phyloP scores from a whole-genome alignment of 2,797 vertebrate genomes.

The Tympanoctomys barrerae region DNA sequence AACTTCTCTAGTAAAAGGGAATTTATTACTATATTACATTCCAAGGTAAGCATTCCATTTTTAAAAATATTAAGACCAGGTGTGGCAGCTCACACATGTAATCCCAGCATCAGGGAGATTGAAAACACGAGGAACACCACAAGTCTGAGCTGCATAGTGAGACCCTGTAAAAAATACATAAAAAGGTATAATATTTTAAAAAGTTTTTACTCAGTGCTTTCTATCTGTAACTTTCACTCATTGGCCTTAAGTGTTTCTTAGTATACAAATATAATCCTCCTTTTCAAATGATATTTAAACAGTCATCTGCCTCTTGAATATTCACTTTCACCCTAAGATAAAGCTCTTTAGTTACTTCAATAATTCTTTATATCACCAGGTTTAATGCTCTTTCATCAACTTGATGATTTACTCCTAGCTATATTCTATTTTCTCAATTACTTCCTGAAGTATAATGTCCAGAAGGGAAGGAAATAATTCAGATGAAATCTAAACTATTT shows the following conservation, averaged over 20 bases:
- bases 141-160: too few species aligned
- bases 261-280: neutral
- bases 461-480: neutral
- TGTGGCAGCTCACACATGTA: too few species aligned
- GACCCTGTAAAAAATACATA: too few species aligned
- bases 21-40: neutral
- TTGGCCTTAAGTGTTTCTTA: neutral
- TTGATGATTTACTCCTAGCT: conserved; percentile 18
- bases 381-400: neutral
- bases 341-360: neutral
- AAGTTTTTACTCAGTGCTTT: neutral
- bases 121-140: too few species aligned
- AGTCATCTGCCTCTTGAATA: neutral
- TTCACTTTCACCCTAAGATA: neutral
- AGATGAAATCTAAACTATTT: neutral
- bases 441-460: neutral
- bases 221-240: neutral
- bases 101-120: too few species aligned
- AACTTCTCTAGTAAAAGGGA: neutral
- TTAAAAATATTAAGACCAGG: neutral
- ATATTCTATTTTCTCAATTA: conserved; percentile 16
- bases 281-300: conserved; percentile 5
- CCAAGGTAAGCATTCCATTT: neutral
- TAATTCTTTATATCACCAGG: neutral
- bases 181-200: neutral